Evolutionary conservation across 2,888 invertebrate species (phyloP).

Genomic region (Zhuqinia jingwanae): DNA sequence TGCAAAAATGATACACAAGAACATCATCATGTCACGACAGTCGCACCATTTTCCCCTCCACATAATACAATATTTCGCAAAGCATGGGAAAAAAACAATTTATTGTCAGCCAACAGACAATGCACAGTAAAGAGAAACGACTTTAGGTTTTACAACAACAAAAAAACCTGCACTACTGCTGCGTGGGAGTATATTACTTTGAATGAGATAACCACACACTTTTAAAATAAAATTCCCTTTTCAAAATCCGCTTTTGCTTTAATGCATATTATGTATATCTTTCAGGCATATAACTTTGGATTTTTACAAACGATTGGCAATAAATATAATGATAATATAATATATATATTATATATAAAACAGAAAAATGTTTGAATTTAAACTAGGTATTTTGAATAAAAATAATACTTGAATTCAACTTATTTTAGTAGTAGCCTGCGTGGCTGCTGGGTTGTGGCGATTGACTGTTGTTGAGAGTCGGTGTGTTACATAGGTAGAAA

Average conservation of each 20-base stretch:
- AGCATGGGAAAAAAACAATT: constrained; percentile 38
- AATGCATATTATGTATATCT: neutral
- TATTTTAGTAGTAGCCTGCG: neutral
- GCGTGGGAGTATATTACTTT: constrained; percentile 40
- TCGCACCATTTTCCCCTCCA: neutral
- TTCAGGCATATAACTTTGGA: too few species aligned
- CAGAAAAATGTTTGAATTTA: neutral
- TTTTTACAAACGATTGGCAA: too few species aligned
- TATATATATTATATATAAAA: neutral
- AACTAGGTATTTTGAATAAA: neutral
- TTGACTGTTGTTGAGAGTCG: neutral
- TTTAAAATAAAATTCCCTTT: constrained; percentile 39
- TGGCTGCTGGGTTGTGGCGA: too few species aligned
- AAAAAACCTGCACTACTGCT: too few species aligned
- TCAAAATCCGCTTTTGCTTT: neutral
- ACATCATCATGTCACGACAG: neutral
- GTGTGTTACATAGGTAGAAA: constrained; percentile 35
- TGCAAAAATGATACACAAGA: neutral
- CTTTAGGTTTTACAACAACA: too few species aligned
- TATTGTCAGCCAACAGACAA: constrained; percentile 23
- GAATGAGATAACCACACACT: constrained; percentile 44
- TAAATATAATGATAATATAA: too few species aligned
- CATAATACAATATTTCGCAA: constrained; percentile 24
- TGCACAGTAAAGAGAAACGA: neutral
- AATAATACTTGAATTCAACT: neutral